Percentiles rank a stretch among this genome's conserved stretches.
Evolutionary conservation across 2,888 invertebrate genomes (phyloP).

Genomic region (Anagyrus pseudococci): DNA sequence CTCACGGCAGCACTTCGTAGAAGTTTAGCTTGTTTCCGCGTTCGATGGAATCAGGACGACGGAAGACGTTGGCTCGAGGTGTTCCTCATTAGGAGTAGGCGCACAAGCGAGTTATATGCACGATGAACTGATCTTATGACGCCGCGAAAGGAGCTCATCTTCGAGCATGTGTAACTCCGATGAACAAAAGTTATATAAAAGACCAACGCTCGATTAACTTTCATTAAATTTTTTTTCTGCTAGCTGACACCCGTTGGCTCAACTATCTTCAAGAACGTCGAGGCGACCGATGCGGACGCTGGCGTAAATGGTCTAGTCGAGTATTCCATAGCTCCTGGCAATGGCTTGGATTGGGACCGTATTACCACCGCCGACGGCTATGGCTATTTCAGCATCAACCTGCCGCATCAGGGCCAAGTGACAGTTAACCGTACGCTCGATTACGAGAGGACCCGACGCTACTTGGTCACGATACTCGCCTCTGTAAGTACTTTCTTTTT

Average conservation of each 20-base stretch:
- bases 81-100: too few relatives aligned
- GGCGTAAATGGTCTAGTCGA: constrained; percentile 89
- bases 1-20: too few relatives aligned
- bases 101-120: too few relatives aligned
- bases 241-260: constrained; percentile 86
- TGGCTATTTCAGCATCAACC: constrained; percentile 82
- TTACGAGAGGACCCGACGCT: constrained; percentile 86
- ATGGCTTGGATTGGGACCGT: constrained; percentile 66
- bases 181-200: too few relatives aligned
- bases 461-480: constrained; percentile 86
- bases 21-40: too few relatives aligned
- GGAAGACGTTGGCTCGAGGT: too few relatives aligned
- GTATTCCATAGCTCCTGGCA: constrained; percentile 81
- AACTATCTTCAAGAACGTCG: constrained; percentile 82
- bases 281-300: constrained; percentile 82
- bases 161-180: too few relatives aligned
- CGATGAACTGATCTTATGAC: too few relatives aligned
- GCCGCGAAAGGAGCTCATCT: too few relatives aligned
- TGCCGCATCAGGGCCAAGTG: constrained; percentile 88
- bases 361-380: constrained; percentile 79
- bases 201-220: too few relatives aligned
- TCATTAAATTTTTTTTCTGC: too few relatives aligned
- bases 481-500: constrained; percentile 71
- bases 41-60: too few relatives aligned
- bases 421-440: constrained; percentile 86